Evolutionary conservation across 2,797 vertebrate genomes (phyloP).

Genomic region (Acanthis flammea): DNA sequence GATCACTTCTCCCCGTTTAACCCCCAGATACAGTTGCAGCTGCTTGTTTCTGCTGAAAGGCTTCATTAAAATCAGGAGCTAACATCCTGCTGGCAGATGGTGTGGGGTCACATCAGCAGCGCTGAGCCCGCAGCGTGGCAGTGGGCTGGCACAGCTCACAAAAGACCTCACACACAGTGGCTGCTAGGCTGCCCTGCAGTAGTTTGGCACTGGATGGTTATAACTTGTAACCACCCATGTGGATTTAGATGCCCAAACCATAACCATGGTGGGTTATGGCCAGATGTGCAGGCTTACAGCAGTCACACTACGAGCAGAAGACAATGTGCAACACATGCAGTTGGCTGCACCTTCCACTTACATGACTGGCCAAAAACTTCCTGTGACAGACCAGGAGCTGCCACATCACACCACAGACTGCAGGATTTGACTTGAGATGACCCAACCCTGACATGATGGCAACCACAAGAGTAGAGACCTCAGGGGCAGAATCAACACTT

Average conservation of each 20-base stretch:
- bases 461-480: background rate
- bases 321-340: rapidly evolving
- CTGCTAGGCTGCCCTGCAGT: background rate
- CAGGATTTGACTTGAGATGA: background rate
- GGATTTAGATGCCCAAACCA: background rate
- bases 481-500: background rate
- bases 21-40: rapidly evolving
- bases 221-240: rapidly evolving
- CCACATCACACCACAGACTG: background rate
- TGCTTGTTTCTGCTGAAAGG: background rate
- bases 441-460: rapidly evolving
- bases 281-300: rapidly evolving
- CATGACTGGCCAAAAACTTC: background rate
- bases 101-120: rapidly evolving
- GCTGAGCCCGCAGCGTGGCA: rapidly evolving
- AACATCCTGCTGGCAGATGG: background rate
- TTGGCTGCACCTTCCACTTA: background rate
- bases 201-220: background rate
- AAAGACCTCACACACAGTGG: rapidly evolving
- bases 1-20: background rate
- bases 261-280: rapidly evolving
- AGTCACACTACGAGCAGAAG: rapidly evolving
- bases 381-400: background rate
- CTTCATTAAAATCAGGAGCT: background rate
- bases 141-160: background rate